phyloP scores from a whole-genome alignment of 2,113 vertebrate genomes.

The Vireo altiloquus region DNA sequence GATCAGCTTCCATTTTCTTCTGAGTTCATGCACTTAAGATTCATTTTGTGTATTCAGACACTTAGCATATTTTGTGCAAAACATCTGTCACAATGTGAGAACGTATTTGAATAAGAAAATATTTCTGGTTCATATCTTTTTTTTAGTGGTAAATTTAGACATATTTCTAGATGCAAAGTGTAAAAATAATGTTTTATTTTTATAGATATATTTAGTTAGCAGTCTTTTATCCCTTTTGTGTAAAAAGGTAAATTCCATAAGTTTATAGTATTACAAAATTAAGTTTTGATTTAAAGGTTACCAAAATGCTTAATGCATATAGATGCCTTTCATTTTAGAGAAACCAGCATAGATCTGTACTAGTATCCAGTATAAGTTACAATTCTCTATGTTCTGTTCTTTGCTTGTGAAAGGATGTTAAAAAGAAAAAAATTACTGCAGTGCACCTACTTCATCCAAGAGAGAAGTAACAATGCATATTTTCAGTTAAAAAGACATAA shows the following conservation, averaged over 20 bases:
- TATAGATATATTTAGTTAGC: background rate
- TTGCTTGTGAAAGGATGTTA: background rate
- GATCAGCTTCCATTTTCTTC: background rate
- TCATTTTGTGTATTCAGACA: background rate
- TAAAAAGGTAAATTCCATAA: background rate
- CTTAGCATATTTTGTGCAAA: background rate
- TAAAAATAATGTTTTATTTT: background rate
- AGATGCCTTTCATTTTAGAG: background rate
- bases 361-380: background rate
- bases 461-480: background rate
- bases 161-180: background rate
- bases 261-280: background rate
- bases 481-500: background rate
- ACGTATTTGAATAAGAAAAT: background rate
- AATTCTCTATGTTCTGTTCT: background rate
- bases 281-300: background rate
- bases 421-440: background rate
- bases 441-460: background rate
- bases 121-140: background rate
- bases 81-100: background rate
- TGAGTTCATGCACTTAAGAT: background rate
- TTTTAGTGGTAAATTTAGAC: background rate
- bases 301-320: background rate
- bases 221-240: background rate
- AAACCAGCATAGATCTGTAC: background rate